phyloP scores from a whole-genome alignment of 2,113 vertebrate genomes.

The Phasianus colchicus region DNA sequence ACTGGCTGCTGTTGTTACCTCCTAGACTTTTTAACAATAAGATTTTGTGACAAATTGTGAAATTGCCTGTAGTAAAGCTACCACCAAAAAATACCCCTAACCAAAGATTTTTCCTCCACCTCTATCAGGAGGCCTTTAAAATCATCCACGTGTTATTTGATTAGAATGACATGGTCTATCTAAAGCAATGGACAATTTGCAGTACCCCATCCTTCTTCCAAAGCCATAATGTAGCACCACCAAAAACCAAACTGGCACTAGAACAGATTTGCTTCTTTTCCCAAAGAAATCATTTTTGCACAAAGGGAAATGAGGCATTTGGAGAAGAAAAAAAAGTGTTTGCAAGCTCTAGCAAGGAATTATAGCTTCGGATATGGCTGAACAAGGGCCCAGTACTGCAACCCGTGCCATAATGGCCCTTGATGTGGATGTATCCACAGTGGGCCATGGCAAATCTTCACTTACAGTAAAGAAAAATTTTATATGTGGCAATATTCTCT shows the following conservation, averaged over 20 bases:
- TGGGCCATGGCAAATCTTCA: not conserved
- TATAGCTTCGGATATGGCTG: not conserved
- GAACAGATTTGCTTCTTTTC: not conserved
- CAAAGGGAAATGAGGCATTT: not conserved
- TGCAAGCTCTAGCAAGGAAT: not conserved
- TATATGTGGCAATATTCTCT: not conserved
- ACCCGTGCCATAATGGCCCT: not conserved
- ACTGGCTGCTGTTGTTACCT: not conserved
- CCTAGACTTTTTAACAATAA: not conserved
- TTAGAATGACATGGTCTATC: not conserved
- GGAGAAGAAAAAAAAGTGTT: not conserved
- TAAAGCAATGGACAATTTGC: not conserved
- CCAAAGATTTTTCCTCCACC: not conserved
- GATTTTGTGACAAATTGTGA: not conserved
- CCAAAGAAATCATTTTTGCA: not conserved
- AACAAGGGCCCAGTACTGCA: not conserved
- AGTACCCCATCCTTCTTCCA: not conserved
- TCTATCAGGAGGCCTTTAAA: not conserved
- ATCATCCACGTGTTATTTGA: not conserved
- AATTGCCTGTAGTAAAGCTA: not conserved
- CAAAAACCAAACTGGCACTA: not conserved
- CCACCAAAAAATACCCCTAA: not conserved
- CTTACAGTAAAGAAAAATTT: not conserved
- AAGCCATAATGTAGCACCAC: not conserved
- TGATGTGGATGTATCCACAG: accelerated